These are phyloP conservation scores for Amorpha juglandis DNA, from an alignment of 2,888 invertebrate genomes.

Conservation along the genomic window DNA sequence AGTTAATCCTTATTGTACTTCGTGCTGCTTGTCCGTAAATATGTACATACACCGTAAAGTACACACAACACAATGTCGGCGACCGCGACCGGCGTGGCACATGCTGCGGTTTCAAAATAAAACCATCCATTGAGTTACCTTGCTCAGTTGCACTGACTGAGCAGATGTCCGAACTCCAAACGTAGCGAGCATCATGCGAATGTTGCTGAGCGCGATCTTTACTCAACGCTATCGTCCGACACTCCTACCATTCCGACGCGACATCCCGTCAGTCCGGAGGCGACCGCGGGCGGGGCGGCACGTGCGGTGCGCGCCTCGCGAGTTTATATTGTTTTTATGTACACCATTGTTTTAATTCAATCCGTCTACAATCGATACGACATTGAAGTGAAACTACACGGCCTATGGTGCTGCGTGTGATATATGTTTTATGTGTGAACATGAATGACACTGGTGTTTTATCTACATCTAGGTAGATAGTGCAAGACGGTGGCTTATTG, in stretches of 20 bases:
- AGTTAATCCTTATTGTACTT: background rate
- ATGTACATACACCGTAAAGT: background rate
- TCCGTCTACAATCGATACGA: constrained; percentile 75
- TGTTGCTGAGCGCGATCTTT: constrained; percentile 75
- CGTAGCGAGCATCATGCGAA: constrained; percentile 68
- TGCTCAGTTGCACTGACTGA: constrained; percentile 37
- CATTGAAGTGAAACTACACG: constrained; percentile 61
- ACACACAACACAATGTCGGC: background rate
- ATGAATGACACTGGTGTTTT: constrained; percentile 56
- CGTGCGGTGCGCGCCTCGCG: constrained; percentile 81
- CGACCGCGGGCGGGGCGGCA: constrained; percentile 83
- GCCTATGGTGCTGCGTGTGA: constrained; percentile 57
- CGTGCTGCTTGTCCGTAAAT: background rate
- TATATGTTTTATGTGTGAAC: constrained; percentile 51
- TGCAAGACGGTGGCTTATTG: constrained; percentile 69
- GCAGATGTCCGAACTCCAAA: constrained; percentile 58
- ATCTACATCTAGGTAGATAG: constrained; percentile 44
- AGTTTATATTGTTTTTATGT: constrained; percentile 75
- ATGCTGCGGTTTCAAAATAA: constrained; percentile 58
- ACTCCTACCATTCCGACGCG: constrained; percentile 25
- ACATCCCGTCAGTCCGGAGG: constrained; percentile 68
- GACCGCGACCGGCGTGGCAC: background rate
- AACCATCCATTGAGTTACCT: constrained; percentile 59
- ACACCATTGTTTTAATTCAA: constrained; percentile 74
- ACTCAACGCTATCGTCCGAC: constrained; percentile 47